Evolutionary conservation across 2,797 vertebrate genomes (phyloP).

Genomic region (Microctenopoma steveboyesi): DNA sequence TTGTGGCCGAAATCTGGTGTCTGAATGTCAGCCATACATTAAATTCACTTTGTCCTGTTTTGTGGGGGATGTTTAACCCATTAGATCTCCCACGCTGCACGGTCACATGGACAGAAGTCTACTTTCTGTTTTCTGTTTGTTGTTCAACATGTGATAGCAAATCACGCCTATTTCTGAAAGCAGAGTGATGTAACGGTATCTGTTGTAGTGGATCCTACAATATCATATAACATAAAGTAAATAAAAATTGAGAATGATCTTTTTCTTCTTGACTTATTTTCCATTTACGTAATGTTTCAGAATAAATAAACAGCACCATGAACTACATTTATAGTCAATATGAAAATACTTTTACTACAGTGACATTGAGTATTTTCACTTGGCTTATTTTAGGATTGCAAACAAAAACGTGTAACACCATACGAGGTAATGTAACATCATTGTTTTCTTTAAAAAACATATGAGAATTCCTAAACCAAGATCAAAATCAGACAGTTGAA

Average conservation of each 20-base stretch:
- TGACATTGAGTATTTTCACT: slow-evolving; percentile 79
- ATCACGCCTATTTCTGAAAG: too few species aligned
- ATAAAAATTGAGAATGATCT: neutral
- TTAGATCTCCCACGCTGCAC: too few species aligned
- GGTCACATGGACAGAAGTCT: too few species aligned
- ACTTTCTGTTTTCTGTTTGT: too few species aligned
- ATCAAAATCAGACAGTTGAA: slow-evolving; percentile 73
- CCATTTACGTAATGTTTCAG: neutral
- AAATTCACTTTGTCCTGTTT: too few species aligned
- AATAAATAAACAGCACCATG: slow-evolving; percentile 57
- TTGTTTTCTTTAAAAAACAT: slow-evolving; percentile 60
- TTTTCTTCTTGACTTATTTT: neutral
- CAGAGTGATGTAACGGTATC: too few species aligned
- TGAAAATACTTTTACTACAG: slow-evolving; percentile 84
- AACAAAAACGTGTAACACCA: slow-evolving; percentile 78
- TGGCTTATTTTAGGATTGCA: slow-evolving; percentile 72
- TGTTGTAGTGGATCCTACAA: too few species aligned
- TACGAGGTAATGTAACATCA: slow-evolving; percentile 68
- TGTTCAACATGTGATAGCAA: too few species aligned
- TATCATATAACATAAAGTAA: too few species aligned
- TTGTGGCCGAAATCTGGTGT: too few species aligned
- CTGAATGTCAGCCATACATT: too few species aligned
- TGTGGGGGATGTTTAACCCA: too few species aligned
- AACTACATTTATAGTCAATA: slow-evolving; percentile 73
- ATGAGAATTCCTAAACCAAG: slow-evolving; percentile 68